Percentiles rank a stretch among this genome's conserved stretches.
These are phyloP conservation scores for Epistrophe grossulariae DNA, from an alignment of 2,888 invertebrate species.

Conservation along the genomic window DNA sequence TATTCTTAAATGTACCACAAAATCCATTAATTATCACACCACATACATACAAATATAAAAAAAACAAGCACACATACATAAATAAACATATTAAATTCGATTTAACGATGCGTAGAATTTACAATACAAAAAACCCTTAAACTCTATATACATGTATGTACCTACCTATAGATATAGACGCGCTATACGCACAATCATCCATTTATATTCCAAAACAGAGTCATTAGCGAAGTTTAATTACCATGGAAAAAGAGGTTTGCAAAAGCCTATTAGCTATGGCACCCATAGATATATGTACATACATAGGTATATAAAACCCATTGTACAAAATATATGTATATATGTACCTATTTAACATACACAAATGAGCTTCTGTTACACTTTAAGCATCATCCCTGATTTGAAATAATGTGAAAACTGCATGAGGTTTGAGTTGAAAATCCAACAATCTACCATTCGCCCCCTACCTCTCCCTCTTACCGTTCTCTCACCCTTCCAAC, in stretches of 20 bases:
- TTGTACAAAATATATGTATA: neutral
- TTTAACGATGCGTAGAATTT: slow-evolving; percentile 41
- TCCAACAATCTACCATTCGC: neutral
- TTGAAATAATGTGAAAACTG: slow-evolving; percentile 43
- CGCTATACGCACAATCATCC: slow-evolving; percentile 17
- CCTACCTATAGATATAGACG: no score
- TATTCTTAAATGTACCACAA: slow-evolving; percentile 34
- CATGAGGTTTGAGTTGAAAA: slow-evolving; percentile 25
- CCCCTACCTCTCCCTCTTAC: no score
- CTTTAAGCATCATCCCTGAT: slow-evolving; percentile 36
- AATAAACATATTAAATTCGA: slow-evolving; percentile 32
- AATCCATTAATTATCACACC: slow-evolving; percentile 53
- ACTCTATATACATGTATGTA: neutral
- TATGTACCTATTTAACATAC: neutral
- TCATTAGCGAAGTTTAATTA: slow-evolving; percentile 66
- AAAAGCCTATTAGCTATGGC: slow-evolving; percentile 43
- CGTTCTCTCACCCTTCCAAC: no score
- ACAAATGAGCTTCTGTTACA: slow-evolving; percentile 14
- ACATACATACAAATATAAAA: neutral
- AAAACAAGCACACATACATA: neutral
- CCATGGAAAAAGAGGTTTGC: slow-evolving; percentile 39
- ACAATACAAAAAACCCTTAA: slow-evolving; percentile 18
- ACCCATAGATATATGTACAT: neutral
- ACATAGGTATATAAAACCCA: neutral
- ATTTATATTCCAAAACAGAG: slow-evolving; percentile 32